Percentiles rank a stretch among this genome's conserved stretches.
phyloP scores from a whole-genome alignment of 2,888 invertebrate genomes.

The Molorchus minor region DNA sequence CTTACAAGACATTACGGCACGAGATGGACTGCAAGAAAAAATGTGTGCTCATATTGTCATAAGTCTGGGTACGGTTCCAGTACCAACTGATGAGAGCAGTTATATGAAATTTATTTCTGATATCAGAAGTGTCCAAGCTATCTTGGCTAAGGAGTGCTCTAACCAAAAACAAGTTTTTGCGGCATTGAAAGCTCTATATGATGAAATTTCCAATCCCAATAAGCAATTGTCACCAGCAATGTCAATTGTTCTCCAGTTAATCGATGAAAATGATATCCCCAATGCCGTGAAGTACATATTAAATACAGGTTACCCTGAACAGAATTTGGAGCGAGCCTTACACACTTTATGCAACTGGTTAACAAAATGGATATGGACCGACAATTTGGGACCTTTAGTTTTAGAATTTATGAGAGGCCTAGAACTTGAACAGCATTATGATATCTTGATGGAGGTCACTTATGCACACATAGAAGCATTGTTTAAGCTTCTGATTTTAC shows the following conservation, averaged over 20 bases:
- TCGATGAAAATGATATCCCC: slow-evolving; percentile 41
- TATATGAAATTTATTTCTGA: slow-evolving; percentile 57
- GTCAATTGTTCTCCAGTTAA: slow-evolving; percentile 69
- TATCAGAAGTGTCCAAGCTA: slow-evolving; percentile 55
- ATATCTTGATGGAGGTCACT: slow-evolving; percentile 68
- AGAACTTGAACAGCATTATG: slow-evolving; percentile 57
- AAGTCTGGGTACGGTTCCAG: slow-evolving; percentile 64
- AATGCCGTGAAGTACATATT: slow-evolving; percentile 64
- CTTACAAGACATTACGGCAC: slow-evolving; percentile 62
- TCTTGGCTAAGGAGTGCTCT: slow-evolving; percentile 56
- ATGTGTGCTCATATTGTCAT: slow-evolving; percentile 65
- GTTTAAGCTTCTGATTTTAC: slow-evolving; percentile 67
- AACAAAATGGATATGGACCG: slow-evolving; percentile 69
- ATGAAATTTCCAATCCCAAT: slow-evolving; percentile 69
- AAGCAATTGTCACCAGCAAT: slow-evolving; percentile 68
- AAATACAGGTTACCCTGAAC: slow-evolving; percentile 59
- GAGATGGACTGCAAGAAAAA: slow-evolving; percentile 62
- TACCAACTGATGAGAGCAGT: slow-evolving; percentile 52
- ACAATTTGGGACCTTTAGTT: slow-evolving; percentile 73
- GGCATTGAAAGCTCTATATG: slow-evolving; percentile 69
- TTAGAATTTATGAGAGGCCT: slow-evolving; percentile 73
- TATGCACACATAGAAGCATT: slow-evolving; percentile 69
- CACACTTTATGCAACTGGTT: slow-evolving; percentile 76
- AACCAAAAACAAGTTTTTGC: slow-evolving; percentile 65
- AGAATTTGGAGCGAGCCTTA: slow-evolving; percentile 70